These are phyloP conservation scores for Pyrgus malvae DNA, from an alignment of 2,888 invertebrate species.

Conservation along the genomic window DNA sequence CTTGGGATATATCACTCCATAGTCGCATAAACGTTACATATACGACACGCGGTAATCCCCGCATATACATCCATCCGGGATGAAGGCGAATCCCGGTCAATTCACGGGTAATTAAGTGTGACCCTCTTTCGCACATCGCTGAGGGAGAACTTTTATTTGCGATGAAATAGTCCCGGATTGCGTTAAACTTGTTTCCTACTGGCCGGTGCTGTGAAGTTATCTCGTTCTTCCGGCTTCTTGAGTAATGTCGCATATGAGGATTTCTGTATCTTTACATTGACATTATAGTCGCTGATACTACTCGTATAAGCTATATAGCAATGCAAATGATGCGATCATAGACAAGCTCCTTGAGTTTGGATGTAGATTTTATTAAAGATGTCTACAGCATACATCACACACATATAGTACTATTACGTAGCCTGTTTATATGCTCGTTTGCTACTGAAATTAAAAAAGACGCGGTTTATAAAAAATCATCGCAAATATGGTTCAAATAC, in stretches of 20 bases:
- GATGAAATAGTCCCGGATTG: slow-evolving; percentile 62
- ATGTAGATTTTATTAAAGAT: too few species aligned
- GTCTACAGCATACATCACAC: too few species aligned
- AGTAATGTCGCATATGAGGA: slow-evolving; percentile 7
- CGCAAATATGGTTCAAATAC: too few species aligned
- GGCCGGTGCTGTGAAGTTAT: slow-evolving; percentile 46
- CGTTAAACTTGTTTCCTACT: slow-evolving; percentile 65
- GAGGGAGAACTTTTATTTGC: slow-evolving; percentile 77
- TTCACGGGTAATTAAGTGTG: slow-evolving; percentile 81
- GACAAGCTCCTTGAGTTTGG: too few species aligned
- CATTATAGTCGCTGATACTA: too few species aligned
- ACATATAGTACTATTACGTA: too few species aligned
- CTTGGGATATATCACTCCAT: background rate
- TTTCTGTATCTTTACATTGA: background rate
- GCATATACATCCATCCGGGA: slow-evolving; percentile 62
- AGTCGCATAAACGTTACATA: slow-evolving; percentile 41
- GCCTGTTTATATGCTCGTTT: too few species aligned
- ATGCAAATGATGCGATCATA: too few species aligned
- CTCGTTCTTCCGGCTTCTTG: slow-evolving; percentile 17
- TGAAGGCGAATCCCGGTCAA: slow-evolving; percentile 74
- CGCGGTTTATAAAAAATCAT: too few species aligned
- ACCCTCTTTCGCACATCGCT: slow-evolving; percentile 68
- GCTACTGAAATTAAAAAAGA: too few species aligned
- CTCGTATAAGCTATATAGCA: too few species aligned
- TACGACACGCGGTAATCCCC: slow-evolving; percentile 62